Evolutionary conservation across 2,797 vertebrate species (phyloP).

Genomic region (Melanogrammus aeglefinus): DNA sequence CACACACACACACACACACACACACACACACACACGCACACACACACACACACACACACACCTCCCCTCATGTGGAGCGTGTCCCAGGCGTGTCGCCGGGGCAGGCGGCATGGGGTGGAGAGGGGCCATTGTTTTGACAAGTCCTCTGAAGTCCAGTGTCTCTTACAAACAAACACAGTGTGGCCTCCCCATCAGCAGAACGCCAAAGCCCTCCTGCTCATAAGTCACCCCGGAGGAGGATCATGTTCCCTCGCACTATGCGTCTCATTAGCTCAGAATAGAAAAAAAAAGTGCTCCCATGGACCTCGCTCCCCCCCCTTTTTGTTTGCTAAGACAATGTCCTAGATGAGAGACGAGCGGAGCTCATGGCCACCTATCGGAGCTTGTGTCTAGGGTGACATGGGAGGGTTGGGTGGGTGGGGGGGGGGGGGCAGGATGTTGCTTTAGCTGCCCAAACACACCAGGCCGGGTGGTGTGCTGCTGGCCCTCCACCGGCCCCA

Average conservation of each 20-base stretch:
- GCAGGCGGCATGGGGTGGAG: conserved; percentile 30
- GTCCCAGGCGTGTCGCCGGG: conserved; percentile 51
- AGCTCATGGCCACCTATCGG: conserved; percentile 55
- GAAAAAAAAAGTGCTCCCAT: conserved; percentile 40
- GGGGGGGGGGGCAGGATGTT: conserved; percentile 15
- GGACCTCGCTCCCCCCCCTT: neutral
- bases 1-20: neutral
- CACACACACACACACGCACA: neutral
- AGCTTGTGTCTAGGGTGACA: conserved; percentile 61
- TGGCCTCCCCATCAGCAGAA: conserved; percentile 64
- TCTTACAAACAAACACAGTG: conserved; percentile 74
- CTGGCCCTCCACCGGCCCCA: conserved; percentile 42
- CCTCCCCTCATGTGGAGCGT: conserved; percentile 29
- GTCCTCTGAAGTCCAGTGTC: conserved; percentile 70
- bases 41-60: neutral
- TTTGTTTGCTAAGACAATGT: conserved; percentile 75
- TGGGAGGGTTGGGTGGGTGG: conserved; percentile 26
- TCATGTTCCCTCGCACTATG: conserved; percentile 71
- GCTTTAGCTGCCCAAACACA: conserved; percentile 40
- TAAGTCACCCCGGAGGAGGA: conserved; percentile 56
- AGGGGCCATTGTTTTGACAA: conserved; percentile 76
- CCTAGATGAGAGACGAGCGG: conserved; percentile 61
- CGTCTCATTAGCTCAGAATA: conserved; percentile 74
- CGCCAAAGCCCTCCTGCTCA: conserved; percentile 57
- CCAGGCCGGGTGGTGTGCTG: conserved; percentile 35